Evolutionary conservation across 2,797 vertebrate species (phyloP).

Genomic region (Leuciscus waleckii): DNA sequence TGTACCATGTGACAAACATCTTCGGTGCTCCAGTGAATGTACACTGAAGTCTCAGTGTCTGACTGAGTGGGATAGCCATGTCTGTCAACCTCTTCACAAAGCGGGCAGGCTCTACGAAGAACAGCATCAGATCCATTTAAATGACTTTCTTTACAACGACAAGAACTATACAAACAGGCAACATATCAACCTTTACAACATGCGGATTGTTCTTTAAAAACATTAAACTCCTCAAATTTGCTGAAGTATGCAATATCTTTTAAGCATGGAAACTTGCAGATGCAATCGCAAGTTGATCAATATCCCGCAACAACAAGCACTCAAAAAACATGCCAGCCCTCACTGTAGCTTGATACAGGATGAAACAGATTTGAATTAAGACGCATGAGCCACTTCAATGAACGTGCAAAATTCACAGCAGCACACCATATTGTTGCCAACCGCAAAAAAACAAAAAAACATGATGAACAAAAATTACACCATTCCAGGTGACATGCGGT

Average conservation of each 20-base stretch:
- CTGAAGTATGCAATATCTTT: constrained; percentile 23
- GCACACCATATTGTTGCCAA: constrained; percentile 31
- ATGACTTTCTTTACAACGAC: constrained; percentile 32
- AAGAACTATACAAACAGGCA: constrained; percentile 25
- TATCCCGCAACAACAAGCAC: constrained; percentile 37
- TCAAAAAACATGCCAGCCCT: constrained; percentile 48
- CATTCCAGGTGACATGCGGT: constrained; percentile 54
- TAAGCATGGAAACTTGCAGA: constrained; percentile 50
- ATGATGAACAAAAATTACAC: constrained; percentile 16
- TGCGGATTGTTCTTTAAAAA: constrained; percentile 32
- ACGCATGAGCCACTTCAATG: constrained; percentile 7
- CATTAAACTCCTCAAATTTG: constrained; percentile 23
- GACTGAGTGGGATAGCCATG: constrained; percentile 84
- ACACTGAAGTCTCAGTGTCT: constrained; percentile 86
- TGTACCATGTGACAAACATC: constrained; percentile 89
- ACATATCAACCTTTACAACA: constrained; percentile 39
- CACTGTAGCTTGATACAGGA: background rate
- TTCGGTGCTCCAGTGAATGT: constrained; percentile 86
- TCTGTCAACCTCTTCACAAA: constrained; percentile 91
- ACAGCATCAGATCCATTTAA: constrained; percentile 62
- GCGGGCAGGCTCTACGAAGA: constrained; percentile 76
- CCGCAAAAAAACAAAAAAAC: background rate
- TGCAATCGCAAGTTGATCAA: constrained; percentile 29
- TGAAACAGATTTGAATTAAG: constrained; percentile 7
- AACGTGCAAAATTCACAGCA: constrained; percentile 47